Base-by-base conservation (phyloP, 1,140 invertebrate species). In the Trichonephila clavipes region DNA sequence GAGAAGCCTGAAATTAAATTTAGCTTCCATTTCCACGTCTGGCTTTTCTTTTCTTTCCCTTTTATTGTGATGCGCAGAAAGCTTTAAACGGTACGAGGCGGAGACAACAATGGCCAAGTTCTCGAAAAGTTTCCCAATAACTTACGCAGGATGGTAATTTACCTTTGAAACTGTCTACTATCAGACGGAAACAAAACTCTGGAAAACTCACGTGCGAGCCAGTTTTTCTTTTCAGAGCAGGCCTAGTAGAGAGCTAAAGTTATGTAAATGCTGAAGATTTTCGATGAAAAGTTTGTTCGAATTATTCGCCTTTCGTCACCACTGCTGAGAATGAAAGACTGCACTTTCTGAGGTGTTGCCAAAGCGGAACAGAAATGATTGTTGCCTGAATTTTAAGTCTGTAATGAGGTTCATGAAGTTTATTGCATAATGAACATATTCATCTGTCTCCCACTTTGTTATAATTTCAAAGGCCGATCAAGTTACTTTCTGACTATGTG, bases 51-150 rank as follows among this genome's bases (percentile, higher is more conserved):
- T 10, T 24, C 24, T 81, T 34, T 81, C 24, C 40, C 72, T 81
- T 40, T 81, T 34, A 28, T 40, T 81, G 24, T 40, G 72, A 81
- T 81, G 72, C 40, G 44, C 24, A 34, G 40, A 34, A 10, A 34
- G 40, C 18, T 34, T 10, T 34, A 81, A 81, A 81, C 72, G 40
- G 51, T 51, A 5, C 10, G 51, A 51, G 8, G 51, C 7, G 51
- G 51, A 51, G 82, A 44, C 82, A 51, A 85, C 82, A 85, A 85
- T 85, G 82, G 19, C 40, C 82, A n/a, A 85, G 82, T 58, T 85
- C 82, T 59, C 40, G 82, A 85, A 85, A 85, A 85, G n/a, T 85
- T 85, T 85, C 82, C 82, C 82, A 85, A 85, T 85, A 85, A 51
- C 82, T 85, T 59, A 21, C 61, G 16, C 16, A 12, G 21, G 82